A percentile compares a stretch with the other conserved stretches of the same genome.
phyloP scores from a whole-genome alignment of 2,113 vertebrate genomes.

The Cervus canadensis region DNA sequence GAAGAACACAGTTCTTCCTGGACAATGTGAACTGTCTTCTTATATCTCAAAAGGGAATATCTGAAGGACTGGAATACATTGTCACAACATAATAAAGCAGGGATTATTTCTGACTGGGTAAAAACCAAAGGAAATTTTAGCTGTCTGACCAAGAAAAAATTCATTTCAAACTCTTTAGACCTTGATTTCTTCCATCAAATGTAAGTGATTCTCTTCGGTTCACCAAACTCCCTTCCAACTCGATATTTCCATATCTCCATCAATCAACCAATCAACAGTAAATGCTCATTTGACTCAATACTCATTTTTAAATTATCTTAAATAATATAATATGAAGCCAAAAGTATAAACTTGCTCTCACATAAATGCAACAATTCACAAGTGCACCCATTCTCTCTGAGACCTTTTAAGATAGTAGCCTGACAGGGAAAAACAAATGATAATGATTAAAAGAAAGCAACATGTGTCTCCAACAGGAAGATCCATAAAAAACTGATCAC shows the following conservation, averaged over 20 bases:
- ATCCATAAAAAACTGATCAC: not conserved
- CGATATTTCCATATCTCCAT: not conserved
- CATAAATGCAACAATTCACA: not conserved
- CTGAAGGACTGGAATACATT: not conserved
- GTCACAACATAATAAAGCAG: not conserved
- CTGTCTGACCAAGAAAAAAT: conserved; percentile 7
- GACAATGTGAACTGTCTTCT: not conserved
- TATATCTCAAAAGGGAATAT: not conserved
- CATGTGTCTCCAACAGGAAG: not conserved
- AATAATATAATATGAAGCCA: not conserved
- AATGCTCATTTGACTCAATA: not conserved
- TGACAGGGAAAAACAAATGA: not conserved
- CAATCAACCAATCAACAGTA: not conserved
- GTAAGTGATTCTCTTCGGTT: not conserved
- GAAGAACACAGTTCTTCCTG: not conserved
- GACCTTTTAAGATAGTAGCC: not conserved
- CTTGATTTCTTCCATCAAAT: not conserved
- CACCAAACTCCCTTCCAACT: not conserved
- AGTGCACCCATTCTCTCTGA: not conserved
- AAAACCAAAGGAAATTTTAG: not conserved
- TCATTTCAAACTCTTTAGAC: not conserved
- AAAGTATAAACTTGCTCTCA: not conserved
- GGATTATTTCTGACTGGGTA: not conserved
- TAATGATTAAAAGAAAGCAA: not conserved
- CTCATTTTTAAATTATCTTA: not conserved